phyloP scores from a whole-genome alignment of 2,888 invertebrate species.

The Pegoplata infirma region DNA sequence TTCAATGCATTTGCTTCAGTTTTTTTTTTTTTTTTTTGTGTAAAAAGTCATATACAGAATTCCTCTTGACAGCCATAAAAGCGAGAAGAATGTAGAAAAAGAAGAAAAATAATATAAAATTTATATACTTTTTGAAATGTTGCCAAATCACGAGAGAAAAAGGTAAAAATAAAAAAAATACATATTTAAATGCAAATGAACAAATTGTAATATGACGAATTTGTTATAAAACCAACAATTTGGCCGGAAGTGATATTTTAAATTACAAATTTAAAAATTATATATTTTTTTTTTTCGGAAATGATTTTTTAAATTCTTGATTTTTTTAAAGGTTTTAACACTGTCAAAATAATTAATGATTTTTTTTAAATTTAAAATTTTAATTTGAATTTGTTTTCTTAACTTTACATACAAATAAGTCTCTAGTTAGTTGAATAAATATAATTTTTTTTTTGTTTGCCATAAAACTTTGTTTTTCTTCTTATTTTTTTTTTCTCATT shows the following conservation, averaged over 20 bases:
- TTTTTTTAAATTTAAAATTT: not conserved
- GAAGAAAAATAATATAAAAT: not conserved
- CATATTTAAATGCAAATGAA: not conserved
- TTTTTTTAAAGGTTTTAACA: not conserved
- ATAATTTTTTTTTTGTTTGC: not conserved
- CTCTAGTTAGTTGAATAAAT: not conserved
- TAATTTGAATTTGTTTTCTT: not conserved
- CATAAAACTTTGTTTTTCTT: not conserved
- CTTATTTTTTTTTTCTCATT: not conserved
- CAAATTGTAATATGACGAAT: no score
- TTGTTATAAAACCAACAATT: not conserved
- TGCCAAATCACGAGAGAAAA: not conserved
- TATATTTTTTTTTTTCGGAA: not conserved
- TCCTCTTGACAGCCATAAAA: not conserved
- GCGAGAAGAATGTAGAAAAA: not conserved
- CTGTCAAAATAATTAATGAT: not conserved
- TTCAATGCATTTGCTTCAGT: not conserved
- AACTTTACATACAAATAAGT: not conserved
- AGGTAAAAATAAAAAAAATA: not conserved
- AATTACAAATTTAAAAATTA: not conserved
- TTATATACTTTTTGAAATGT: not conserved
- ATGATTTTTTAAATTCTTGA: not conserved
- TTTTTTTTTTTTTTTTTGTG: not conserved
- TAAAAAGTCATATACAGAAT: not conserved
- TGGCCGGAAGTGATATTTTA: not conserved